Evolutionary conservation across 2,797 vertebrate genomes (phyloP), one percentile per base, ranked within the genome.

Genomic region (Lindbergichthys nudifrons): DNA sequence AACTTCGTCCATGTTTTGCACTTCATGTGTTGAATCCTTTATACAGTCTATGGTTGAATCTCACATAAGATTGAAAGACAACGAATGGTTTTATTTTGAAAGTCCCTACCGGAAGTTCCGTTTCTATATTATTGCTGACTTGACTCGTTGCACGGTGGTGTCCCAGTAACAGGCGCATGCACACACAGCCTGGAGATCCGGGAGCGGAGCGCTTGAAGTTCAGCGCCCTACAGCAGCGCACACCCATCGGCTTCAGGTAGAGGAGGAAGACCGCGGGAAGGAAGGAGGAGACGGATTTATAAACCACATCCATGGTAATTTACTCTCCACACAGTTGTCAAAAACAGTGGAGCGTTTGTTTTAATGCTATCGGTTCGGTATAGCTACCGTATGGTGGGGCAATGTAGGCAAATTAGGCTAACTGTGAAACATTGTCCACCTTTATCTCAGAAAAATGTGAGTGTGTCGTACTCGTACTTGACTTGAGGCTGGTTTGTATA

Each of bases 21-120:
- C 13, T 32, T n/a, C 4, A 2, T 0, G 8, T 36, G 23, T 13
- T n/a, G 3, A 21, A 52, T 26, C 21, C 21, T 21, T 21, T 4
- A 21, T 21, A 26, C 26, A 26, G 26, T 26, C 4, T 21, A 11
- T 26, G 5, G 19, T 23, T 21, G 16, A 3, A 15, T 30, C 42
- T 50, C 3, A 15, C 10, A 13, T 14, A n/a, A 7, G 14, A 23
- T 54, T 58, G 4, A 43, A 10, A 12, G 2, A 7, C 18, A 47
- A 18, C 32, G 1, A 0, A 0, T 32, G 0, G 1, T 51, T 81
- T 90, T 92, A 88, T 76, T 88, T 78, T 81, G 82, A 86, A 83
- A 74, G 58, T 9, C 18, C 0, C 0, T 0, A 23, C 73, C 71
- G 88, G 89, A 90, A 72, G 75, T 46, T 15, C 3, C 2, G 0